These are phyloP conservation scores for Ormyrus rosae DNA, from an alignment of 2,888 invertebrate species.

Conservation along the genomic window DNA sequence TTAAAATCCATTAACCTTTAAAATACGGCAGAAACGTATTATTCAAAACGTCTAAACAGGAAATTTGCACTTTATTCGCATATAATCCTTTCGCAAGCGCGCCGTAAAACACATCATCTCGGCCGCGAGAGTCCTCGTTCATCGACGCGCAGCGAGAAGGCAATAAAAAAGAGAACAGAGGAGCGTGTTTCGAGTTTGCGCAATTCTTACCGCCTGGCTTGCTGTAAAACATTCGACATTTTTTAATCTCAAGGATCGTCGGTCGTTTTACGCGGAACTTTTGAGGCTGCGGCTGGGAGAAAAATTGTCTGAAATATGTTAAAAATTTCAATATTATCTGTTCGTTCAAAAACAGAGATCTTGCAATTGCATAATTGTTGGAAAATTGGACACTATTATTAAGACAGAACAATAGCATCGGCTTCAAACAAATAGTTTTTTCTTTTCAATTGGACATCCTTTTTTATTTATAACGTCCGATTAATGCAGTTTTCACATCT, in stretches of 20 bases:
- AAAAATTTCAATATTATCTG: too few species aligned
- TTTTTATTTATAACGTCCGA: too few species aligned
- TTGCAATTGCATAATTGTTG: too few species aligned
- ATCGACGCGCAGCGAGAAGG: neutral
- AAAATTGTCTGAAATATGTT: too few species aligned
- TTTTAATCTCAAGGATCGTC: conserved; percentile 5
- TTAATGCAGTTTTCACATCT: too few species aligned
- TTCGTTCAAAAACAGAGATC: too few species aligned
- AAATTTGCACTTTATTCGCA: conserved; percentile 36
- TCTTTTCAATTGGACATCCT: too few species aligned
- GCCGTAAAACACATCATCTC: neutral
- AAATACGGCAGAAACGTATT: neutral
- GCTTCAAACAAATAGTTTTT: too few species aligned
- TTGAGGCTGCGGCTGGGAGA: too few species aligned
- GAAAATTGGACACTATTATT: too few species aligned
- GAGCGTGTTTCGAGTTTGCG: conserved; percentile 14
- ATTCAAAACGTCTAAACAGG: conserved; percentile 19
- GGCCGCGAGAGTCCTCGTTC: neutral
- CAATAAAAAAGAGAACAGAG: conserved; percentile 5
- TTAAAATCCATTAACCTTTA: conserved; percentile 37
- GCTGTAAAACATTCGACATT: conserved; percentile 22
- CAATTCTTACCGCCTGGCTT: neutral
- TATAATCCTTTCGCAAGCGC: conserved; percentile 14
- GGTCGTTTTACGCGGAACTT: too few species aligned
- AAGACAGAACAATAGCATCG: too few species aligned